These are phyloP conservation scores for Petrolisthes cinctipes DNA, from an alignment of 2,888 invertebrate genomes.

Conservation along the genomic window DNA sequence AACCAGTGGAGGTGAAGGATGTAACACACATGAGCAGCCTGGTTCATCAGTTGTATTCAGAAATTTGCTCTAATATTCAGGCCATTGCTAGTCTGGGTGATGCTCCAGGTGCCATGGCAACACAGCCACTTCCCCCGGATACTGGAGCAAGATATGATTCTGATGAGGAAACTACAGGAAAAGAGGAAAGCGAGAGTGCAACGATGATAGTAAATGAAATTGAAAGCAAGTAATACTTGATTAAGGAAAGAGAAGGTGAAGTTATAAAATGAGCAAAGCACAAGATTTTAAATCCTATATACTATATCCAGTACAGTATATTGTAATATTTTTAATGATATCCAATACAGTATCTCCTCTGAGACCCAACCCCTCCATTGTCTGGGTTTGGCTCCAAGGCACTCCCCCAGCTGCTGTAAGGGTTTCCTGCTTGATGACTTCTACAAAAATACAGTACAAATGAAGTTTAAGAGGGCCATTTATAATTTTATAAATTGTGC, in stretches of 20 bases:
- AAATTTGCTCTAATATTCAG: constrained; percentile 56
- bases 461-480: no score
- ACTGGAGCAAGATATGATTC: constrained; percentile 65
- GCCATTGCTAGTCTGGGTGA: constrained; percentile 39
- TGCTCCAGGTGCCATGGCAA: constrained; percentile 57
- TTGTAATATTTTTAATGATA: no score
- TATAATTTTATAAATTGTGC: no score
- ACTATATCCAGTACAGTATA: no score
- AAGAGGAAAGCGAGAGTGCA: constrained; percentile 36
- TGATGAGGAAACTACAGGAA: constrained; percentile 54
- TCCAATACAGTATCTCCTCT: no score
- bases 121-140: constrained; percentile 57
- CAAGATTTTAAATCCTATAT: no score
- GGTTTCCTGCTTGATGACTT: no score
- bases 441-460: no score
- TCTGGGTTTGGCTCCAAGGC: no score
- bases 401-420: no score
- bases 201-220: constrained; percentile 64
- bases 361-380: no score
- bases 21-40: constrained; percentile 65
- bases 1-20: constrained; percentile 69
- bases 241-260: not conserved
- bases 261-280: not conserved
- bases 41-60: constrained; percentile 63
- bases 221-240: constrained; percentile 37